Evolutionary conservation across 2,888 invertebrate species (phyloP).

Genomic region (Apamea anceps): DNA sequence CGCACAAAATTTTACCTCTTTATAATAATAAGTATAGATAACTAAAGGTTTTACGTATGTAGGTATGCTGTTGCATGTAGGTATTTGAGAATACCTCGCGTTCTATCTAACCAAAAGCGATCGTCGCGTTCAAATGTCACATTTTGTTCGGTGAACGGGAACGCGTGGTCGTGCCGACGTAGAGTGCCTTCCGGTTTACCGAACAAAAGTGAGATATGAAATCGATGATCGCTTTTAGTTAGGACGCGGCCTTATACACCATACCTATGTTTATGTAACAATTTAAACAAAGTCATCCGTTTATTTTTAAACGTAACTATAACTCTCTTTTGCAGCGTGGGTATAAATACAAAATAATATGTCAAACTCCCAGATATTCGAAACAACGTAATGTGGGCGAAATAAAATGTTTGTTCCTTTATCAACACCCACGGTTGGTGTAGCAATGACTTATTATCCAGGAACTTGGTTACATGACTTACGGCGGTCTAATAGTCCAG

Average conservation of each 20-base stretch:
- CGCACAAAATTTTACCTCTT: background rate
- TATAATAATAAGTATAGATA: background rate
- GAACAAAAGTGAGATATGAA: no score
- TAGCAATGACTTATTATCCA: background rate
- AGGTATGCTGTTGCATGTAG: no score
- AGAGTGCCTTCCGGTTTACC: no score
- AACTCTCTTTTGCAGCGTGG: background rate
- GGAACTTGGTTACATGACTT: background rate
- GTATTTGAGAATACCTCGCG: background rate
- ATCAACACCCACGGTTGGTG: background rate
- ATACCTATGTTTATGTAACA: background rate
- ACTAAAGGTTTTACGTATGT: background rate
- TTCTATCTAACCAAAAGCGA: no score
- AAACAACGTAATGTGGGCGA: constrained; percentile 9
- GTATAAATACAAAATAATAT: background rate
- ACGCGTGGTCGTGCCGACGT: no score
- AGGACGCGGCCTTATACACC: no score
- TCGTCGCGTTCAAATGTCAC: no score
- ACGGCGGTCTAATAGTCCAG: background rate
- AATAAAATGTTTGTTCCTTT: constrained; percentile 20
- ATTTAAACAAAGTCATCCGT: background rate
- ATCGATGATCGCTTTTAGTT: no score
- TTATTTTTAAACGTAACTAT: background rate
- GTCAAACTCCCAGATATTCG: background rate
- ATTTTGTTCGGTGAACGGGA: no score